Evolutionary conservation across 2,888 invertebrate genomes (phyloP).

Genomic region (Marasmarcha lunaedactyla): DNA sequence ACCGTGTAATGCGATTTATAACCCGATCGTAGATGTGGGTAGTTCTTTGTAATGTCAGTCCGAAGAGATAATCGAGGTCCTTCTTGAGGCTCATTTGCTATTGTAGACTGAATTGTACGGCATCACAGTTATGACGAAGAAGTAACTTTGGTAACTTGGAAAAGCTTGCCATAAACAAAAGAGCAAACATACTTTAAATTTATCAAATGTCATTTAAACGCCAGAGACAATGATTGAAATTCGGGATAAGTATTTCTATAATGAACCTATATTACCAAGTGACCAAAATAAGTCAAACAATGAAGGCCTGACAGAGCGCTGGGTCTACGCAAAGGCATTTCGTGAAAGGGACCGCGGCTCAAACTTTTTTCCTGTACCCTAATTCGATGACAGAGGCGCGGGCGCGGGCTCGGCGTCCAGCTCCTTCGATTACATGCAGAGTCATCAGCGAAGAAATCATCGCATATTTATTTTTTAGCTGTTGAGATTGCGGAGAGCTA

Average conservation of each 20-base stretch:
- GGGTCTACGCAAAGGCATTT: constrained; percentile 41
- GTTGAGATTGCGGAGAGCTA: constrained; percentile 59
- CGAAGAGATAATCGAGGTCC: no score
- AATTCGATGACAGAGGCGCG: neutral
- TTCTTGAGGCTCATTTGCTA: no score
- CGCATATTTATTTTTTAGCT: constrained; percentile 55
- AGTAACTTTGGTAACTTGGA: no score
- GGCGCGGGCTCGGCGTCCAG: neutral
- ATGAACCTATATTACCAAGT: no score
- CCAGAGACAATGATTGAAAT: no score
- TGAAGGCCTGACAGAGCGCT: no score
- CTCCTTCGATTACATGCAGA: neutral
- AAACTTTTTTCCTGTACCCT: constrained; percentile 15
- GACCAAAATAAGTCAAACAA: neutral
- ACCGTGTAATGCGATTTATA: constrained; percentile 24
- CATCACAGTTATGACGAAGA: no score
- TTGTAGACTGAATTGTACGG: no score
- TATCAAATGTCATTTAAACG: no score
- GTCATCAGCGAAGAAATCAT: constrained; percentile 39
- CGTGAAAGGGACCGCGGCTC: constrained; percentile 27
- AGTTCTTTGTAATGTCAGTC: constrained; percentile 12
- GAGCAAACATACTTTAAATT: no score
- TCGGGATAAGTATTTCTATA: no score
- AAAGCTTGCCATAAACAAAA: no score
- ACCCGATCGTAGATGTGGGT: constrained; percentile 21